These are phyloP conservation scores for Carcharodon carcharias DNA, from an alignment of 2,797 vertebrate genomes.

Conservation along the genomic window DNA sequence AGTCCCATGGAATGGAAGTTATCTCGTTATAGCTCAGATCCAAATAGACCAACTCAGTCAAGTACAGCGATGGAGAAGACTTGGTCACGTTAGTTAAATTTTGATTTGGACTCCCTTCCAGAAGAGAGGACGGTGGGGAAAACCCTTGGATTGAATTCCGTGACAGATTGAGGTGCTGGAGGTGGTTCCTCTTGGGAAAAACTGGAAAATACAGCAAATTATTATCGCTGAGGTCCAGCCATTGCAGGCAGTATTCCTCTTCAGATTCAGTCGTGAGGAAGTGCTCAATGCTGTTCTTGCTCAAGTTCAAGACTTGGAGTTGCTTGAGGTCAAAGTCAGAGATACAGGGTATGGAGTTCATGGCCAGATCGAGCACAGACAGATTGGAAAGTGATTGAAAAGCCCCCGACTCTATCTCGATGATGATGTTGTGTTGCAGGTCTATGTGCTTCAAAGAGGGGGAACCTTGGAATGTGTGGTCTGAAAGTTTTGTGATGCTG, in stretches of 20 bases:
- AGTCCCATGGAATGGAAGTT: constrained; percentile 59
- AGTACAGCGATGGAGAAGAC: constrained; percentile 47
- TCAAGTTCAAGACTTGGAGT: constrained; percentile 74
- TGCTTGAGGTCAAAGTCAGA: constrained; percentile 78
- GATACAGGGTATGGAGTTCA: constrained; percentile 91
- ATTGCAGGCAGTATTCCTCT: constrained; percentile 57
- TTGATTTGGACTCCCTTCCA: constrained; percentile 40
- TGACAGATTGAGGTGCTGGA: constrained; percentile 74
- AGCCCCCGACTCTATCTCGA: constrained; percentile 89
- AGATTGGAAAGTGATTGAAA: constrained; percentile 70
- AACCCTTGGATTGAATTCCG: constrained; percentile 71
- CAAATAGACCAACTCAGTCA: constrained; percentile 62
- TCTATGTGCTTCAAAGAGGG: constrained; percentile 62
- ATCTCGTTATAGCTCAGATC: constrained; percentile 91
- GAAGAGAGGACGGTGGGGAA: constrained; percentile 49
- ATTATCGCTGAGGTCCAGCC: constrained; percentile 83
- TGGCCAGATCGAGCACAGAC: constrained; percentile 78
- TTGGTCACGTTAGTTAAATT: constrained; percentile 33
- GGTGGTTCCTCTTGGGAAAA: constrained; percentile 64
- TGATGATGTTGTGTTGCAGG: constrained; percentile 85
- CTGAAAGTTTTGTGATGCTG: constrained; percentile 76
- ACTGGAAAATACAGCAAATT: constrained; percentile 74
- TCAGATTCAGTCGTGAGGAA: constrained; percentile 62
- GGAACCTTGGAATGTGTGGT: constrained; percentile 64
- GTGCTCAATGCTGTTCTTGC: constrained; percentile 81